phyloP scores from a whole-genome alignment of 2,113 vertebrate species.

The Gallinago paraguaiae region DNA sequence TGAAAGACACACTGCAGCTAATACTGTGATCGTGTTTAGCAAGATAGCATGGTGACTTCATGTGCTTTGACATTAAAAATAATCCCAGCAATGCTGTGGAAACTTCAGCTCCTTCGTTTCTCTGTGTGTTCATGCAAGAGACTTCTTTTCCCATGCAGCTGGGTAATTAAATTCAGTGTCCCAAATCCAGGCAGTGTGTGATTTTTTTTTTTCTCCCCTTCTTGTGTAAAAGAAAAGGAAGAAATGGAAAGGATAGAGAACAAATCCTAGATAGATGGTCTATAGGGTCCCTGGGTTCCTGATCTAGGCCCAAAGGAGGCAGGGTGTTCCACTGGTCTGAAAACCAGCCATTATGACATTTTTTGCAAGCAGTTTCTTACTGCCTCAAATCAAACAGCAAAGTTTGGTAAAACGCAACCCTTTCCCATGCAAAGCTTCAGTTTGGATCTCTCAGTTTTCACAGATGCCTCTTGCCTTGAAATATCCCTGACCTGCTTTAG shows the following conservation, averaged over 20 bases:
- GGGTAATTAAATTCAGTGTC: neutral
- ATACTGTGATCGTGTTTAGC: neutral
- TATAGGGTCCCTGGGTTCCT: neutral
- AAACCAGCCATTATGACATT: neutral
- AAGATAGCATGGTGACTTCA: neutral
- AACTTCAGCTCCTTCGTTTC: neutral
- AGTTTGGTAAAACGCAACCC: neutral
- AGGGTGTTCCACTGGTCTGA: neutral
- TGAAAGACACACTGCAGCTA: neutral
- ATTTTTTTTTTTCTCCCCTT: neutral
- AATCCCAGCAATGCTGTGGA: neutral
- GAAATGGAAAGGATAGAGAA: neutral
- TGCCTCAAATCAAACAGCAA: neutral
- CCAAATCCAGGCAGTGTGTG: neutral
- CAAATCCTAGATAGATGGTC: neutral
- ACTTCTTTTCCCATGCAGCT: neutral
- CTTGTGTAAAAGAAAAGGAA: neutral
- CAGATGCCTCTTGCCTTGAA: slow-evolving; percentile 15
- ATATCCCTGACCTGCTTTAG: slow-evolving; percentile 50
- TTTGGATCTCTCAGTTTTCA: neutral
- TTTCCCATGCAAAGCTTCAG: neutral
- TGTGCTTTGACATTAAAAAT: neutral
- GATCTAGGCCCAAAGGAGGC: neutral
- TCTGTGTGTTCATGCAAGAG: neutral
- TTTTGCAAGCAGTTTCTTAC: neutral